These are phyloP conservation scores for Lycopodina hypogea DNA, from an alignment of 37 sponge, comb jelly and placozoan genomes.

Conservation along the genomic window DNA sequence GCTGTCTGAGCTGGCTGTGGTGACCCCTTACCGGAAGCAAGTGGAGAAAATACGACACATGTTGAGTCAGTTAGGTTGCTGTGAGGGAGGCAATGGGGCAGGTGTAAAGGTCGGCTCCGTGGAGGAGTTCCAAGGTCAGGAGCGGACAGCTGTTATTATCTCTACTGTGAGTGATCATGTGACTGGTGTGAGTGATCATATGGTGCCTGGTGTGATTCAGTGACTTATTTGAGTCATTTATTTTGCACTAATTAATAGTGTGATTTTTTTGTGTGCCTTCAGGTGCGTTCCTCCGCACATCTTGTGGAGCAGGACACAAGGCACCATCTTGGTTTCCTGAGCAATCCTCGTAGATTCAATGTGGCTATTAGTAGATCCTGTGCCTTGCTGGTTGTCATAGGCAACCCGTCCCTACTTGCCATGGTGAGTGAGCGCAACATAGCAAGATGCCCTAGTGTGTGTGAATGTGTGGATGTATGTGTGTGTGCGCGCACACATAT, in stretches of 20 bases:
- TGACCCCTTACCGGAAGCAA: conserved; percentile 80
- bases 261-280: too few relatives aligned
- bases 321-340: conserved; percentile 65
- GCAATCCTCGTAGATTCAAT: conserved; percentile 80
- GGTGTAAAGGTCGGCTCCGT: conserved; percentile 71
- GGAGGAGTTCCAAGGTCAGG: conserved; percentile 89
- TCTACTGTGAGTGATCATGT: conserved; percentile 65
- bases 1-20: conserved; percentile 53
- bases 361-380: conserved; percentile 80
- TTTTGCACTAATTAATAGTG: neutral
- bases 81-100: conserved; percentile 8
- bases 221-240: neutral
- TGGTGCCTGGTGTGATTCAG: neutral
- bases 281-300: conserved; percentile 53
- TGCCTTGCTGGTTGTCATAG: conserved; percentile 66
- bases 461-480: too few relatives aligned
- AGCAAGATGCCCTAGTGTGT: neutral
- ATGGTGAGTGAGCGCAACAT: conserved; percentile 46
- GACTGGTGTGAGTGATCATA: neutral
- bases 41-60: conserved; percentile 62
- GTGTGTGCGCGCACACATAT: too few relatives aligned
- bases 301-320: conserved; percentile 32
- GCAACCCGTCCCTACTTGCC: conserved; percentile 60
- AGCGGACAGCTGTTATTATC: conserved; percentile 62
- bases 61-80: conserved; percentile 18